Base-by-base conservation (phyloP, 2,888 invertebrate genomes). In the Lepidochitona cinerea region DNA sequence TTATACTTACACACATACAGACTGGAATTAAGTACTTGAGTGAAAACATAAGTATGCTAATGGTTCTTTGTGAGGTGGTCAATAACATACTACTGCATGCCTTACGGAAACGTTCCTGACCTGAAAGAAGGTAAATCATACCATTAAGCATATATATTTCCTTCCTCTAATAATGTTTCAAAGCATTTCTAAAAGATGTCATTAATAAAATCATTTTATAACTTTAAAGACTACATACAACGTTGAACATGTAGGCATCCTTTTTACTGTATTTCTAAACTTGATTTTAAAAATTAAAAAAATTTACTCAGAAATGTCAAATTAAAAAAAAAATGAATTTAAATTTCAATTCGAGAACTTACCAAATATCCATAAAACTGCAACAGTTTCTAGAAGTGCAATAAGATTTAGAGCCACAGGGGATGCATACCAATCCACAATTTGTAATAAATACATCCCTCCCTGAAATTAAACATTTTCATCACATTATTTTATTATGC, bases 281-380 rank as follows among this genome's bases (percentile, higher is more conserved):
- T n/a, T n/a, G n/a, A n/a, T n/a, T n/a, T n/a, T n/a, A n/a, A n/a
- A n/a, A n/a, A n/a, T n/a, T n/a, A n/a, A n/a, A n/a, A n/a, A n/a
- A n/a, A n/a, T n/a, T n/a, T n/a, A n/a, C n/a, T n/a, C n/a, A n/a
- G n/a, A n/a, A n/a, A n/a, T n/a, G n/a, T n/a, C n/a, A n/a, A n/a
- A n/a, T n/a, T n/a, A n/a, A n/a, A n/a, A n/a, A n/a, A n/a, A n/a
- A n/a, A n/a, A n/a, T n/a, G n/a, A n/a, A n/a, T n/a, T n/a, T n/a
- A 49, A 5, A 2, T 49, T 7, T n/a, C 23, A 2, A 4, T 18
- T 5, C 23, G 4, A 49, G 12, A 59, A 59, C 59, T 14, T 26
- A 59, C 59, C 59, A 59, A 59, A 59, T 59, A 59, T 59, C 59
- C 59, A 59, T 18, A 59, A 23, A 14, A 59, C 59, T 59, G 23